Evolutionary conservation across 2,797 vertebrate genomes (phyloP).

Genomic region (Poeciliopsis paucimaculata): DNA sequence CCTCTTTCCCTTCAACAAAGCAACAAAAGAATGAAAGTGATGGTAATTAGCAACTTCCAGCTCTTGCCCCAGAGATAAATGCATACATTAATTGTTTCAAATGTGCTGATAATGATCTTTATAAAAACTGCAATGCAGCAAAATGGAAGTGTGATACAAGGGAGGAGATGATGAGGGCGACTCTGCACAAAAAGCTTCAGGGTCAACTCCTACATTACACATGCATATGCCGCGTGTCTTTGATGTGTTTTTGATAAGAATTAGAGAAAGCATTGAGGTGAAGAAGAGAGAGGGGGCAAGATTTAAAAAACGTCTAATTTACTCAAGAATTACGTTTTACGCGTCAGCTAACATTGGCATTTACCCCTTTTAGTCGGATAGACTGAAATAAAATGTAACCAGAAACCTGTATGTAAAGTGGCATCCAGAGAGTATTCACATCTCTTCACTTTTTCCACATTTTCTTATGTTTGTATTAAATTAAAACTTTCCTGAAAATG

Average conservation of each 20-base stretch:
- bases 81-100: slow-evolving; percentile 70
- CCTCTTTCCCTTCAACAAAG: slow-evolving; percentile 10
- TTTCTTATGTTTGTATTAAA: too few relatives aligned
- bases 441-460: too few relatives aligned
- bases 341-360: background rate
- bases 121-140: slow-evolving; percentile 62
- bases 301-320: background rate
- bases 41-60: slow-evolving; percentile 60
- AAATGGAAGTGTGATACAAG: slow-evolving; percentile 24
- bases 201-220: slow-evolving; percentile 25
- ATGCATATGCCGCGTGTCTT: slow-evolving; percentile 4
- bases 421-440: too few relatives aligned
- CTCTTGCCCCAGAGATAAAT: slow-evolving; percentile 60
- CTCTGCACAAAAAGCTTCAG: slow-evolving; percentile 6
- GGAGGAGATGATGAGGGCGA: background rate
- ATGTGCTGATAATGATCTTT: slow-evolving; percentile 74
- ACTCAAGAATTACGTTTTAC: background rate
- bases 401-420: background rate
- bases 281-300: background rate
- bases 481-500: too few relatives aligned
- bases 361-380: background rate
- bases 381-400: background rate
- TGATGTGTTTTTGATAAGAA: background rate
- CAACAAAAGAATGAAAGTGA: slow-evolving; percentile 42
- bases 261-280: background rate